Evolutionary conservation across 2,797 vertebrate species (phyloP), one percentile per base, ranked within the genome.

Genomic region (Petrocephalus schoutedeni): DNA sequence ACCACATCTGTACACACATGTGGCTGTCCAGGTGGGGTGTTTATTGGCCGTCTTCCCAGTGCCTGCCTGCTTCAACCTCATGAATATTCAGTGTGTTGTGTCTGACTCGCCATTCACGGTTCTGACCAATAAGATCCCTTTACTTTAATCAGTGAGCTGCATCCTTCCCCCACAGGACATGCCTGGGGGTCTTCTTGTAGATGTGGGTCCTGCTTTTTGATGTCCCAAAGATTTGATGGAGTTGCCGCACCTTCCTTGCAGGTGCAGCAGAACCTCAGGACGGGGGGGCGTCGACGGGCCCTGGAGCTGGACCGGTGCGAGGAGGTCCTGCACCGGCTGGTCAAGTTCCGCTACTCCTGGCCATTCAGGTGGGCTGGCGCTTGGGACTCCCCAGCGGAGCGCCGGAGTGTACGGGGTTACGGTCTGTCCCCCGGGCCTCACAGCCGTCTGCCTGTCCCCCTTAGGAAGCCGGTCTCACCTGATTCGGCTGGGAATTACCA

Each of bases 331-430:
- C 95, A 95, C 91, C 99, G 99, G 91, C 93, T 99, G 58, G 92
- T 95, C n/a, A 98, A 98, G 89, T 99, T 97, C 91, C 96, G 98
- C 88, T 97, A 97, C 93, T 99, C 98, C 92, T 99, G 98, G 98
- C 98, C 98, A 41, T 99, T 99, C 95, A 97, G 98, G 98, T 99
- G 93, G 94, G 95, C 53, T 1, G 9, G 2, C 2, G 32, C 51
- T 56, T 14, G 8, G 54, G 12, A 56, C 8, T 56, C 54, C 12
- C 28, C 28, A 28, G 28, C 28, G 1, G 28, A 28, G 12, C 0
- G 8, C 54, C 8, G 12, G 54, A 56, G 41, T 77, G 36, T 36
- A 16, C 14, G 12, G 67, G 14, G 67, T 7, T 74, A 7, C 32
- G 16, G 67, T 71, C 67, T 16, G 67, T 16, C 32, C 32, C 32